A percentile compares a stretch with the other conserved stretches of the same genome.
These are phyloP conservation scores for Colletes latitarsis DNA, from an alignment of 1,140 invertebrate species.

Conservation along the genomic window DNA sequence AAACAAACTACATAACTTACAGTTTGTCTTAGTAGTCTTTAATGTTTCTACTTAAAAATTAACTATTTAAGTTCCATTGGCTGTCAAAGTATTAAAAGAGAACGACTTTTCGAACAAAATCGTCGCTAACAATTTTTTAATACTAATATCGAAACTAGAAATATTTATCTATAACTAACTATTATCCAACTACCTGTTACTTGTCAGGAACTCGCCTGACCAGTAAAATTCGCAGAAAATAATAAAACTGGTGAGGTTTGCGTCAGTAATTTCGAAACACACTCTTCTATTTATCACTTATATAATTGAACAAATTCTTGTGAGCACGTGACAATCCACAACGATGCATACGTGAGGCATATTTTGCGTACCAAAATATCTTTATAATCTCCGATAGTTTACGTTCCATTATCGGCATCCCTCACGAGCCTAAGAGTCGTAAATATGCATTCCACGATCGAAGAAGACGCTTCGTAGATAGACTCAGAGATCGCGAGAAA, in stretches of 20 bases:
- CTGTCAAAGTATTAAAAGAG: too few relatives aligned
- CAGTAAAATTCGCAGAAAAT: background rate
- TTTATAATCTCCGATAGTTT: conserved; percentile 47
- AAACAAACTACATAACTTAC: too few relatives aligned
- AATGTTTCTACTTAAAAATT: too few relatives aligned
- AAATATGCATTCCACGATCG: conserved; percentile 31
- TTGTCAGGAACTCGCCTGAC: too few relatives aligned
- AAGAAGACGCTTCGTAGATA: background rate
- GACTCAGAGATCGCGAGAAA: background rate
- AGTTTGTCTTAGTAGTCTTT: too few relatives aligned
- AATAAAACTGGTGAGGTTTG: background rate
- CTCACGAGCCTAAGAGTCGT: conserved; percentile 22
- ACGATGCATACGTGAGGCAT: background rate
- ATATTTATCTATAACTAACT: too few relatives aligned
- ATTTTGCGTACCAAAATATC: background rate
- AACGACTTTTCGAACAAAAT: too few relatives aligned
- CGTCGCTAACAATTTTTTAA: too few relatives aligned
- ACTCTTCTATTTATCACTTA: background rate
- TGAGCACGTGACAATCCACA: background rate
- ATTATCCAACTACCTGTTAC: too few relatives aligned
- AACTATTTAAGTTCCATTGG: too few relatives aligned
- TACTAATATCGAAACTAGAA: too few relatives aligned
- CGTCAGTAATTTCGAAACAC: background rate
- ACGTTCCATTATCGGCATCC: conserved; percentile 18
- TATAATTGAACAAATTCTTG: conserved; percentile 11